Percentiles rank a stretch among this genome's conserved stretches.
These are phyloP conservation scores for Apolygus lucorum DNA, from an alignment of 1,140 invertebrate species.

Conservation along the genomic window DNA sequence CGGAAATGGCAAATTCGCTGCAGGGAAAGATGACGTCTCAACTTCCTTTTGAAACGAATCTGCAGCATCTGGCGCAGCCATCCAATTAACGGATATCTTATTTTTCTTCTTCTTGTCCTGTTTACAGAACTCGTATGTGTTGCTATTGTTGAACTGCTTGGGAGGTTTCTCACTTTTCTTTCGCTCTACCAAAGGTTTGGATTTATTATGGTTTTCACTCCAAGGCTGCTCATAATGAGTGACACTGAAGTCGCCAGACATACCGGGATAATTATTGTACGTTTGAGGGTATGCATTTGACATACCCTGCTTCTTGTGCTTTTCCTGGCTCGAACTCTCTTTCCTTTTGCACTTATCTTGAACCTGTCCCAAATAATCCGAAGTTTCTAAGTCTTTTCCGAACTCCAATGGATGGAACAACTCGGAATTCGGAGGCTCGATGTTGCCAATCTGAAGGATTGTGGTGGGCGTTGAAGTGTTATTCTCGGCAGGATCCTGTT, in stretches of 20 bases:
- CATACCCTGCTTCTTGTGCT: not conserved
- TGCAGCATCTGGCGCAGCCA: constrained; percentile 39
- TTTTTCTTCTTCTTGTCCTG: constrained; percentile 25
- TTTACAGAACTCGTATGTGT: constrained; percentile 1
- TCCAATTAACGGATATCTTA: constrained; percentile 49
- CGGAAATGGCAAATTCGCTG: not conserved
- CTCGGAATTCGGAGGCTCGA: constrained; percentile 44
- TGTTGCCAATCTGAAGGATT: constrained; percentile 51
- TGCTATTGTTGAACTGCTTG: not conserved
- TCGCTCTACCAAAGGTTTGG: not conserved
- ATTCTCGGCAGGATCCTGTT: constrained; percentile 44
- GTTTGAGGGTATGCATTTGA: constrained; percentile 20
- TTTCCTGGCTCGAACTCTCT: not conserved
- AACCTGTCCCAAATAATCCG: not conserved
- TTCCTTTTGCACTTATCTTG: constrained; percentile 1
- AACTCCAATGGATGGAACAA: constrained; percentile 32
- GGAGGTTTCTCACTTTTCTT: constrained; percentile 10
- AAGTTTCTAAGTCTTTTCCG: constrained; percentile 2
- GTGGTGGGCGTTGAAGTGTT: constrained; percentile 46
- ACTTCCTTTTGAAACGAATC: not conserved
- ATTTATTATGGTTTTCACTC: not conserved
- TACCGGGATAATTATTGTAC: not conserved
- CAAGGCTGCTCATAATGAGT: constrained; percentile 4
- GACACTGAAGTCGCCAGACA: not conserved
- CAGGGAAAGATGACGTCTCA: not conserved